Evolutionary conservation across 2,888 invertebrate genomes (phyloP), one percentile per base, ranked within the genome.

Genomic region (Pachliopta kotzebuea): DNA sequence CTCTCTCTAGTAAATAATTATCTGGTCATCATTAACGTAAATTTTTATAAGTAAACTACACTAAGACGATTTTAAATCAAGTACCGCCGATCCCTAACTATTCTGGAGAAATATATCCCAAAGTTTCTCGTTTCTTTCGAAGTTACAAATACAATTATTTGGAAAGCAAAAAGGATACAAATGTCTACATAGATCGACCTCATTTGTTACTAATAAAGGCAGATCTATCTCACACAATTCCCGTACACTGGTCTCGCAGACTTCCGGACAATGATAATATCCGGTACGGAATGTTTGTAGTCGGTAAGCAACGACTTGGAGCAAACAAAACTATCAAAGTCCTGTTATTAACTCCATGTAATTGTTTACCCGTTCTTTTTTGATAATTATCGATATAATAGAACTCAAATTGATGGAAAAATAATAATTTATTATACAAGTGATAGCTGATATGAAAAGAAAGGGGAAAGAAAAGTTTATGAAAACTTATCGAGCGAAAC

Each of bases 241-340:
- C 54, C 24, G 21, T 80, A 80, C 78, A 80, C 37, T 37, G 37
- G 37, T 37, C 14, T 37, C 37, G 37, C 37, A 37, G 2, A 37
- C 84, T 82, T 88, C 87, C 90, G 87, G 80, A 78, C 81, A 77
- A 77, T 78, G 77, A 81, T 87, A 88, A 90, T 89, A 88, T 90
- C 90, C 90, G 86, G 85, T 72, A 71, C 76, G 78, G 77, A 80
- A 83, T 85, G 84, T 85, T 83, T 84, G 82, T 83, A 79, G 79
- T 75, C 76, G 77, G 80, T 86, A 88, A 86, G 86, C 84, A 86
- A 73, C 74, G 80, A 82, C 76, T 83, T 76, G 74, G 78, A 73
- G 74, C 80, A 85, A 86, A 87, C 82, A 85, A 79, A 80, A 77
- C 78, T 75, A 70, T 75, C 61, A 31, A 60, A 69, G 72, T 73